Conservation (phyloP, 2,113 vertebrate species). For the Hassar affinis region DNA sequence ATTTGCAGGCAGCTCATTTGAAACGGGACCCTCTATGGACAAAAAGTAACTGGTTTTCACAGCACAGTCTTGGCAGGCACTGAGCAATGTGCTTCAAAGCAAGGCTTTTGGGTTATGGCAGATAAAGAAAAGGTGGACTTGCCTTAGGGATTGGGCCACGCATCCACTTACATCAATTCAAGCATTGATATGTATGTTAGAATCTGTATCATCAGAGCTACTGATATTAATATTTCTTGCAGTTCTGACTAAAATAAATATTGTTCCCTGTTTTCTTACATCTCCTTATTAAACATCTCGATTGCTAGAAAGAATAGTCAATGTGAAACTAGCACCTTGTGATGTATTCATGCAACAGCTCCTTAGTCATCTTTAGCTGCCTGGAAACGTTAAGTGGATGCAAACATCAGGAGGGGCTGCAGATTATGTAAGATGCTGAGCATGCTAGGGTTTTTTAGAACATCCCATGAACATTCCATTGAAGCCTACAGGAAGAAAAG, state of each 20-base stretch:
- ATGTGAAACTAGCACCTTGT: not conserved
- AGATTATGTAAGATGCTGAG: slow-evolving; percentile 9
- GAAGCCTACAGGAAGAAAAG: slow-evolving; percentile 7
- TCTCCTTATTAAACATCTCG: not conserved
- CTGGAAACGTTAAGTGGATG: not conserved
- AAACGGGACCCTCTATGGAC: slow-evolving; percentile 44
- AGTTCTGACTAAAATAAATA: not conserved
- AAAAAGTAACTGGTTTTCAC: slow-evolving; percentile 43
- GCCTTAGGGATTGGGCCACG: slow-evolving; percentile 30
- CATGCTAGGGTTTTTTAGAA: slow-evolving; percentile 20
- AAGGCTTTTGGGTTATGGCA: slow-evolving; percentile 29
- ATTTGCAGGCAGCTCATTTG: slow-evolving; percentile 36
- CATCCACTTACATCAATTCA: slow-evolving; percentile 15
- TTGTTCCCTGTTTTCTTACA: not conserved
- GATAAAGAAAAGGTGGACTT: slow-evolving; percentile 34
- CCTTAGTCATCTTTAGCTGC: not conserved
- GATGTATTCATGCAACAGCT: not conserved
- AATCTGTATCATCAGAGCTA: slow-evolving; percentile 18
- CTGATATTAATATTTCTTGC: slow-evolving; percentile 6
- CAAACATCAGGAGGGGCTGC: not conserved
- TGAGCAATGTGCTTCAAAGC: slow-evolving; percentile 39
- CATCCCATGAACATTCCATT: slow-evolving; percentile 17
- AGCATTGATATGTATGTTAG: slow-evolving; percentile 37
- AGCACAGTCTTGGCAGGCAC: slow-evolving; percentile 31
- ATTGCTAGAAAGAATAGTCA: not conserved